A percentile compares a stretch with the other conserved stretches of the same genome.
phyloP scores from a whole-genome alignment of 2,797 vertebrate species.

The Pangasius djambal region DNA sequence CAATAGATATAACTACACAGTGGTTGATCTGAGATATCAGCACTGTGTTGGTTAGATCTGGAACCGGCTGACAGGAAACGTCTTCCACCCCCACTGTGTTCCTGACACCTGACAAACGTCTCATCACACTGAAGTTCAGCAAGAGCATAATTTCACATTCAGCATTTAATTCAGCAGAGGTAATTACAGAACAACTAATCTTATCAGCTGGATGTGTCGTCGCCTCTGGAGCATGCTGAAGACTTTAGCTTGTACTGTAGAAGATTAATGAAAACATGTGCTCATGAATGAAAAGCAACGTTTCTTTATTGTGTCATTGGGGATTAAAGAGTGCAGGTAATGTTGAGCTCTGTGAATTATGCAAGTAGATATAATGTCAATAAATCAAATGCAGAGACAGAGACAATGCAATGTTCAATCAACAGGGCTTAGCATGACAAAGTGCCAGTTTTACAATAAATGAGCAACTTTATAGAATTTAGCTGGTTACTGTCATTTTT shows the following conservation, averaged over 20 bases:
- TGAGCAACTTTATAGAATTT: background rate
- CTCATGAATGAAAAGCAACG: conserved; percentile 15
- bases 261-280: conserved; percentile 25
- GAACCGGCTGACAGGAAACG: background rate
- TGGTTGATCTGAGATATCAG: background rate
- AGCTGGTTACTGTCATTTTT: background rate
- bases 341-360: background rate
- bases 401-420: background rate
- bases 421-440: background rate
- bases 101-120: conserved; percentile 3
- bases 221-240: background rate
- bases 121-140: conserved; percentile 6
- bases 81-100: background rate
- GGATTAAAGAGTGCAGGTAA: background rate
- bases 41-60: background rate
- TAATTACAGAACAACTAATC: conserved; percentile 38
- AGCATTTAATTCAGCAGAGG: conserved; percentile 26
- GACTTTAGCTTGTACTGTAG: background rate
- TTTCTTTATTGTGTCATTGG: background rate
- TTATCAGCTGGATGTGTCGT: background rate
- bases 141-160: conserved; percentile 31
- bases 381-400: background rate
- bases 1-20: background rate
- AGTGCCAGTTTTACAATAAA: background rate
- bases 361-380: background rate